These are phyloP conservation scores for Pristionchus exspectatus DNA, from an alignment of 2,888 invertebrate genomes.

Conservation along the genomic window DNA sequence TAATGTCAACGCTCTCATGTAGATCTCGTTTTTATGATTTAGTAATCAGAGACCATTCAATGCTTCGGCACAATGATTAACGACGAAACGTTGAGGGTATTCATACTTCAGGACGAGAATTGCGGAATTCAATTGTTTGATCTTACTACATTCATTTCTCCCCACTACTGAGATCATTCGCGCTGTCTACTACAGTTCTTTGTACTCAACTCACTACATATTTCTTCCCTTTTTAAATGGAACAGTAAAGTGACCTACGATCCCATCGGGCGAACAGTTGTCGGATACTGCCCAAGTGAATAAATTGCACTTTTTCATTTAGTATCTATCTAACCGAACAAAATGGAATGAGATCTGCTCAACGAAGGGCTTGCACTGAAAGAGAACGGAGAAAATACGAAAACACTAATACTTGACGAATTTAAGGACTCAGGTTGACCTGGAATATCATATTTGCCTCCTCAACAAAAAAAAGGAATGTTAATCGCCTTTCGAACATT, in stretches of 20 bases:
- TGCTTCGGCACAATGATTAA: too few relatives aligned
- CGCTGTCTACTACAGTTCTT: not conserved
- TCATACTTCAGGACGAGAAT: too few relatives aligned
- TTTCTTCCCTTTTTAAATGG: not conserved
- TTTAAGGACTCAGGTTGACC: too few relatives aligned
- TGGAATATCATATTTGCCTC: too few relatives aligned
- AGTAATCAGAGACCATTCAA: too few relatives aligned
- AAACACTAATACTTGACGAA: too few relatives aligned
- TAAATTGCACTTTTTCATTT: not conserved
- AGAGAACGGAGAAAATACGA: not conserved
- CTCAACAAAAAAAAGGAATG: too few relatives aligned
- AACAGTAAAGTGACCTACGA: not conserved
- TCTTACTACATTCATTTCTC: not conserved
- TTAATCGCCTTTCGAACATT: too few relatives aligned
- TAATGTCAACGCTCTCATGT: too few relatives aligned
- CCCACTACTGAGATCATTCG: not conserved
- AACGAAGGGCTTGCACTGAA: not conserved
- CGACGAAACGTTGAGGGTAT: too few relatives aligned
- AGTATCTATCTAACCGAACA: not conserved
- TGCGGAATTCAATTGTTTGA: too few relatives aligned
- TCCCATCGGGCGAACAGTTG: not conserved
- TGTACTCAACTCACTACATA: not conserved
- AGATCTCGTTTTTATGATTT: too few relatives aligned
- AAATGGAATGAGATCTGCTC: not conserved
- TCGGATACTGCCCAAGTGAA: not conserved